Base-by-base conservation (phyloP, 2,888 invertebrate species). In the Ptychoptera contaminata region DNA sequence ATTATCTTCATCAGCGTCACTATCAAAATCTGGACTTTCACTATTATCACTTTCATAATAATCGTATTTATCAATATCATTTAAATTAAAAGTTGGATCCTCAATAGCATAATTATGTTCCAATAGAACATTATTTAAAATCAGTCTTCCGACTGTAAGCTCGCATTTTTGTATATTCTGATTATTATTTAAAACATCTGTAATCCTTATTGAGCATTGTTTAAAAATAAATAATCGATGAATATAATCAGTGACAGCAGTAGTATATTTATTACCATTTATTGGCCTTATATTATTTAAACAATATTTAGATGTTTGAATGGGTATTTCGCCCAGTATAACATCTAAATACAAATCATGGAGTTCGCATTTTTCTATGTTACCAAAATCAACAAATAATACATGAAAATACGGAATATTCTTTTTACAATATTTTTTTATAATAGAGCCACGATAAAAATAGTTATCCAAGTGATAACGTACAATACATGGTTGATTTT, bases 321-420 rank as follows among this genome's bases (percentile, higher is more conserved):
- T 69, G 1, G 83, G 83, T 45, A 84, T 67, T 42, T 81, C 67
- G 0, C 73, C 67, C 39, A 79, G 70, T 6, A 76, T 71, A 2
- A 79, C 69, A 51, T 71, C 71, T 49, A 76, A 77, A 15, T 77
- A 68, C 42, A 88, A 54, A 43, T 76, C 69, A 1, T 64, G 58
- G 11, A 71, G 65, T 0, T 65, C 52, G 46, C 81, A 75, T 0
- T 61, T 58, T 59, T 90, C 88, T 36, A 74, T 67, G 56, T 86
- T 88, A 0, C 91, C 91, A 56, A 82, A 91, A 64, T 91, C 91
- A 1, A 90, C 71, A 62, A 84, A 87, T 43, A 73, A 67, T 0
- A 87, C 76, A 44, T 68, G 49, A 49, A 77, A 65, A 23, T 23
- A 7, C 7, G 7, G 7, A 23, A 7, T 23, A 43, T 56, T 53